A percentile compares a stretch with the other conserved stretches of the same genome.
phyloP scores from a whole-genome alignment of 2,797 vertebrate genomes.

The Discoglossus pictus region DNA sequence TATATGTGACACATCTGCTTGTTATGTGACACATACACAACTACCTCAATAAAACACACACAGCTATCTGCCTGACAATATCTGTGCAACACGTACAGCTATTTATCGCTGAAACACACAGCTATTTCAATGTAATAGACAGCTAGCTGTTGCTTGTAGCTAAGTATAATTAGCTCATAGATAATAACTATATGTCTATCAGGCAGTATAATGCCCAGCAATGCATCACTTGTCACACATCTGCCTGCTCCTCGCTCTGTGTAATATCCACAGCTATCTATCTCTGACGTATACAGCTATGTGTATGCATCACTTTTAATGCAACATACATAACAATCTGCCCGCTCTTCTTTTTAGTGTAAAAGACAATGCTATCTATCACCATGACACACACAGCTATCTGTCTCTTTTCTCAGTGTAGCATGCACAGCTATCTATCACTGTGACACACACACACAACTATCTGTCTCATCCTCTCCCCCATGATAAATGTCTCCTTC shows the following conservation, averaged over 20 bases:
- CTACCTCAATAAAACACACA: background rate
- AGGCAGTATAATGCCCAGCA: no score
- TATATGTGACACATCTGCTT: background rate
- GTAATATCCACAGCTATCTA: background rate
- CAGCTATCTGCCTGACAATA: conserved; percentile 1
- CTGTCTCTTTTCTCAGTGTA: no score
- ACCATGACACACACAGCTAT: conserved; percentile 13
- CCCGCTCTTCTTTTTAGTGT: no score
- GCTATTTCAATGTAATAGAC: no score
- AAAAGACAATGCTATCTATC: background rate
- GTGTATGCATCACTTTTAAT: conserved; percentile 8
- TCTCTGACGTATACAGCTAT: background rate
- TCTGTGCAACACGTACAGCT: background rate
- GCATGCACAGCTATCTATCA: conserved; percentile 42
- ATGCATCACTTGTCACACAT: no score
- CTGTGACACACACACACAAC: conserved; percentile 47
- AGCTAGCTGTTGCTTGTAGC: no score
- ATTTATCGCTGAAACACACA: background rate
- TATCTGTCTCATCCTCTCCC: conserved; percentile 54
- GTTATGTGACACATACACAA: conserved; percentile 3
- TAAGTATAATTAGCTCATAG: no score
- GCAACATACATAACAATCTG: no score
- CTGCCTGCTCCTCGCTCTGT: no score
- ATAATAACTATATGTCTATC: no score
- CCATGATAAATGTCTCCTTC: conserved; percentile 56